Evolutionary conservation across 2,113 vertebrate genomes (phyloP).

Genomic region (Phalacrocorax aristotelis): DNA sequence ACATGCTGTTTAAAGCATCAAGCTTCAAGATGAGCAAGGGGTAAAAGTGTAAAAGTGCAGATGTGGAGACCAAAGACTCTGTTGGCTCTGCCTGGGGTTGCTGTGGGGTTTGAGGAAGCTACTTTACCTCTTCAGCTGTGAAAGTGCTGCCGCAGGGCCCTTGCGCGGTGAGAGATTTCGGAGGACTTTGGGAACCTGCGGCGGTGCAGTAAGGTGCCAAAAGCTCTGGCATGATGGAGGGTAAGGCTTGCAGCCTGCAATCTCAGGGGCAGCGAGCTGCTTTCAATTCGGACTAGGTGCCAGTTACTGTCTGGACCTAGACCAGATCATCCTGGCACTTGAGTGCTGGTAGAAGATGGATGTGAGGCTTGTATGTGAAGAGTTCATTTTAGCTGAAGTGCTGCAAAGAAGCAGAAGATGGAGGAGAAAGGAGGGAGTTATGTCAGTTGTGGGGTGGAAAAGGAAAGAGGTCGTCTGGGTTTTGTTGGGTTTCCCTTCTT

Average conservation of each 20-base stretch:
- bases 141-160: background rate
- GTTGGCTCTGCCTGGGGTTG: background rate
- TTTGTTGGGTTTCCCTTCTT: background rate
- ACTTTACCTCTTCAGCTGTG: background rate
- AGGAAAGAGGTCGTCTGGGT: background rate
- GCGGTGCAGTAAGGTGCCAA: background rate
- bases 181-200: background rate
- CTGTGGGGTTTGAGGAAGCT: background rate
- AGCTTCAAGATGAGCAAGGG: background rate
- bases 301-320: rapidly evolving
- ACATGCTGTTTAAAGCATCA: background rate
- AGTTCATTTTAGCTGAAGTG: background rate
- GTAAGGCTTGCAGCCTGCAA: background rate
- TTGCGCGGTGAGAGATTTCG: background rate
- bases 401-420: background rate
- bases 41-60: background rate
- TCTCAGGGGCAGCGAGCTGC: background rate
- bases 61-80: background rate
- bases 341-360: background rate
- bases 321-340: background rate
- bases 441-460: background rate
- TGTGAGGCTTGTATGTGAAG: background rate
- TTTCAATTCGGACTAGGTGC: background rate
- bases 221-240: background rate
- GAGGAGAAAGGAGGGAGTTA: background rate